Evolutionary conservation across 1,140 invertebrate species (phyloP).

Genomic region (Saccostrea echinata): DNA sequence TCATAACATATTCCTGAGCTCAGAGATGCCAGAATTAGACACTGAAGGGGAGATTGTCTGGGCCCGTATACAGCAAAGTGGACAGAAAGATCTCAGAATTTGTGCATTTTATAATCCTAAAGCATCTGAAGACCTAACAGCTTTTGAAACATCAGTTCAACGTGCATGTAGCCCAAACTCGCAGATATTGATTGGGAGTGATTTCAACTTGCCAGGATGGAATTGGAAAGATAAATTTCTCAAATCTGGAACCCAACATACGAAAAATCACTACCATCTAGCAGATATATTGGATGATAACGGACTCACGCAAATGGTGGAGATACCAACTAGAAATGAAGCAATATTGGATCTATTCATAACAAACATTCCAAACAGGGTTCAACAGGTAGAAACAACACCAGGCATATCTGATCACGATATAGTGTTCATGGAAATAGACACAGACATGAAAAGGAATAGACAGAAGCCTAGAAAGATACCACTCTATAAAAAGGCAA

Average conservation of each 20-base stretch:
- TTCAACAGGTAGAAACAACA: no score
- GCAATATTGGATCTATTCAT: background rate
- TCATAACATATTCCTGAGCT: slow-evolving; percentile 39
- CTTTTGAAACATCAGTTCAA: background rate
- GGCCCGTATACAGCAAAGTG: no score
- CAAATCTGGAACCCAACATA: no score
- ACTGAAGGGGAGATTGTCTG: background rate
- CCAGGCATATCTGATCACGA: no score
- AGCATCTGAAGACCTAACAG: slow-evolving; percentile 41
- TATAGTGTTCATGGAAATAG: no score
- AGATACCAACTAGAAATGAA: background rate
- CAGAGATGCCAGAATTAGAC: slow-evolving; percentile 34
- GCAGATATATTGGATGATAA: no score
- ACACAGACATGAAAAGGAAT: background rate
- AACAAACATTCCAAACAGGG: background rate
- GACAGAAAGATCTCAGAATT: slow-evolving; percentile 5
- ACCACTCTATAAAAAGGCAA: background rate
- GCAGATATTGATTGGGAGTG: slow-evolving; percentile 31
- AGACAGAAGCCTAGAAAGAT: background rate
- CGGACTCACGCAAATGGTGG: no score
- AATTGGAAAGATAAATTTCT: no score
- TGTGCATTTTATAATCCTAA: slow-evolving; percentile 47
- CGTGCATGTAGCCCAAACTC: slow-evolving; percentile 1
- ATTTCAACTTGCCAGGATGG: slow-evolving; percentile 54
- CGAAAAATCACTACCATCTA: no score